A percentile compares a stretch with the other conserved stretches of the same genome.
Conservation (phyloP, 1,140 invertebrate genomes). For the Meteorus sp. region DNA sequence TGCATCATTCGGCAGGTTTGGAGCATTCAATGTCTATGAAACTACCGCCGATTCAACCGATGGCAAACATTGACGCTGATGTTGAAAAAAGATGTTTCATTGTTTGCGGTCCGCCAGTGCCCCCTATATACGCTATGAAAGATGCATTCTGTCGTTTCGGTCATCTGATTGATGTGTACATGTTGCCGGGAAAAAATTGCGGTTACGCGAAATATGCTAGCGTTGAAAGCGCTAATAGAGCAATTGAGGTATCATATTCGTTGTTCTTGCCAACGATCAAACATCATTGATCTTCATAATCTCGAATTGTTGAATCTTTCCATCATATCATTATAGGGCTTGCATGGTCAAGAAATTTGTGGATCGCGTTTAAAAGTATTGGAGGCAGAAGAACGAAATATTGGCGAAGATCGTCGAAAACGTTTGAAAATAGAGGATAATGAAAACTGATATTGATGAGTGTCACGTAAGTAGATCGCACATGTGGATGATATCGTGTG, state of each 20-base stretch:
- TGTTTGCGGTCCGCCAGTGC: constrained; percentile 79
- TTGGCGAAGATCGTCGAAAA: constrained; percentile 61
- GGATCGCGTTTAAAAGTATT: constrained; percentile 85
- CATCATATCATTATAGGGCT: constrained; percentile 49
- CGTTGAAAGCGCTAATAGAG: constrained; percentile 75
- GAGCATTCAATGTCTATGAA: constrained; percentile 63
- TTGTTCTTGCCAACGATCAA: background rate
- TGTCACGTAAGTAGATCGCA: constrained; percentile 53
- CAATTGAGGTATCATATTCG: constrained; percentile 65
- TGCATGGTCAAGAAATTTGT: constrained; percentile 83
- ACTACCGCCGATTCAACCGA: constrained; percentile 72
- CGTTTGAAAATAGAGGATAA: constrained; percentile 60
- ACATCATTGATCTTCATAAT: background rate
- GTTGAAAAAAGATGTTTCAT: constrained; percentile 72
- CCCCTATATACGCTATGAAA: constrained; percentile 77
- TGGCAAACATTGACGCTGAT: constrained; percentile 73
- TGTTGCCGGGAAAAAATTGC: constrained; percentile 85
- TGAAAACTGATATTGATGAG: constrained; percentile 47
- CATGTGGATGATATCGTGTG: background rate
- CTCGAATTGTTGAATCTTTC: background rate
- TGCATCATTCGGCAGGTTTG: constrained; percentile 41
- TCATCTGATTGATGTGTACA: constrained; percentile 89
- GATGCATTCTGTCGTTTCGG: constrained; percentile 92
- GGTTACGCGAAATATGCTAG: constrained; percentile 89
- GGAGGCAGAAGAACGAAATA: constrained; percentile 79